These are phyloP conservation scores for Lepidonotus clava DNA, from an alignment of 2,888 invertebrate genomes.

Conservation along the genomic window DNA sequence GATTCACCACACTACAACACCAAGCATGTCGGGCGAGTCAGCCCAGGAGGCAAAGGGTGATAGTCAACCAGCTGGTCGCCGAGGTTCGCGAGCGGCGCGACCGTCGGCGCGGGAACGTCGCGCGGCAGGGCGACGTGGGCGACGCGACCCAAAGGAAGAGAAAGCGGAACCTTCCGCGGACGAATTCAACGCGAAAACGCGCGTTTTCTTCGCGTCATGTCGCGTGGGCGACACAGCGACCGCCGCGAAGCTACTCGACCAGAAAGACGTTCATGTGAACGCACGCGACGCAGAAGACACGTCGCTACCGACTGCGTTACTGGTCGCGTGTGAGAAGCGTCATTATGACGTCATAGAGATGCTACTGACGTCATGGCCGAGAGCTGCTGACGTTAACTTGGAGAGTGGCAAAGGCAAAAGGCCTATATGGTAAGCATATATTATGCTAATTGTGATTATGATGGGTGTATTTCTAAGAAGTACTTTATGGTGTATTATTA, in stretches of 20 bases:
- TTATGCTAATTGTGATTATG: too few species aligned
- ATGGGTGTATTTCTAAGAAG: too few species aligned
- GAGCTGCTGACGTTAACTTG: conserved; percentile 70
- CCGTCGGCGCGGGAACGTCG: background rate
- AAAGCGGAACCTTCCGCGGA: conserved; percentile 8
- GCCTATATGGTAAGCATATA: conserved; percentile 73
- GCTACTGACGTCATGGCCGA: conserved; percentile 69
- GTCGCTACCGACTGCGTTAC: conserved; percentile 68
- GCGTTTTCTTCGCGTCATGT: background rate
- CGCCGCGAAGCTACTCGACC: background rate
- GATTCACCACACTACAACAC: too few species aligned
- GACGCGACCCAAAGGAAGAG: background rate
- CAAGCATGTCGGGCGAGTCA: too few species aligned
- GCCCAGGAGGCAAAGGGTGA: too few species aligned
- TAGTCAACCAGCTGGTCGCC: too few species aligned
- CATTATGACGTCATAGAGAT: conserved; percentile 69
- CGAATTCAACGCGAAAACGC: background rate
- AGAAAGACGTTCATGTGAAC: conserved; percentile 67
- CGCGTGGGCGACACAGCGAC: background rate
- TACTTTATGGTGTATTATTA: too few species aligned
- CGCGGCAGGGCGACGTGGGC: background rate
- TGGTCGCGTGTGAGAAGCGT: conserved; percentile 69
- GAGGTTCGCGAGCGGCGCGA: background rate
- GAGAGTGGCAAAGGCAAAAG: conserved; percentile 69
- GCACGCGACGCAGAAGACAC: conserved; percentile 66